phyloP scores from a whole-genome alignment of 1,140 invertebrate species.

The Alviniconcha marisindica region DNA sequence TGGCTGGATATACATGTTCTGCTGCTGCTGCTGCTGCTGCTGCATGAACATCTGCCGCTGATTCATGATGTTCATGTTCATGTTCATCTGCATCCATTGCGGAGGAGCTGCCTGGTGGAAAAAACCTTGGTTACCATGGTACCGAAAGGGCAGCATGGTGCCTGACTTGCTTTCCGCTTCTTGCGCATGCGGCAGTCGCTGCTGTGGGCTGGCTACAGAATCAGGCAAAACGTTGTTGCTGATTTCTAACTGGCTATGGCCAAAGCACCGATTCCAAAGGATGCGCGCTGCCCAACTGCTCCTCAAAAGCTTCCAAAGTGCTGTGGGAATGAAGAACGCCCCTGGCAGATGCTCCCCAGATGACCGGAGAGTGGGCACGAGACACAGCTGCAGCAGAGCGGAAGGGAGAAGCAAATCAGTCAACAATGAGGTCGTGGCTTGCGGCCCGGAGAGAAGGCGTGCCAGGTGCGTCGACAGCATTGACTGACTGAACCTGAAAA shows the following conservation, averaged over 20 bases:
- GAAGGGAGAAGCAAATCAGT: background rate
- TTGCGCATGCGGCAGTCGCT: background rate
- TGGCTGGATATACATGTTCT: background rate
- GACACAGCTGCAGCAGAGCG: background rate
- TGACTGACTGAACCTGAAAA: background rate
- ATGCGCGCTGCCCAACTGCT: background rate
- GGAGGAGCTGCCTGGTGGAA: background rate
- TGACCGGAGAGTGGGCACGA: background rate
- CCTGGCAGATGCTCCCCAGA: background rate
- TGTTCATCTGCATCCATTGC: background rate
- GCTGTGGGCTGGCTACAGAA: background rate
- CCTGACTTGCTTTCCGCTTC: background rate
- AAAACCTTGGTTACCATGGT: background rate
- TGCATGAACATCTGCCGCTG: conserved; percentile 10
- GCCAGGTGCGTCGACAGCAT: conserved; percentile 19
- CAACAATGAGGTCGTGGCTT: background rate
- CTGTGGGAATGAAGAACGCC: background rate
- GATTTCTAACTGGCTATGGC: no score
- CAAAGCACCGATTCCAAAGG: no score
- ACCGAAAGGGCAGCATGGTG: background rate
- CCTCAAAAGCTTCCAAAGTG: background rate
- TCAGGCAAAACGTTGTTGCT: background rate
- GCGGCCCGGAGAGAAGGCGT: background rate
- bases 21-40: background rate
- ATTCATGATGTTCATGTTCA: conserved; percentile 18